Evolutionary conservation across 2,888 invertebrate genomes (phyloP).

Genomic region (Machimus atricapillus): DNA sequence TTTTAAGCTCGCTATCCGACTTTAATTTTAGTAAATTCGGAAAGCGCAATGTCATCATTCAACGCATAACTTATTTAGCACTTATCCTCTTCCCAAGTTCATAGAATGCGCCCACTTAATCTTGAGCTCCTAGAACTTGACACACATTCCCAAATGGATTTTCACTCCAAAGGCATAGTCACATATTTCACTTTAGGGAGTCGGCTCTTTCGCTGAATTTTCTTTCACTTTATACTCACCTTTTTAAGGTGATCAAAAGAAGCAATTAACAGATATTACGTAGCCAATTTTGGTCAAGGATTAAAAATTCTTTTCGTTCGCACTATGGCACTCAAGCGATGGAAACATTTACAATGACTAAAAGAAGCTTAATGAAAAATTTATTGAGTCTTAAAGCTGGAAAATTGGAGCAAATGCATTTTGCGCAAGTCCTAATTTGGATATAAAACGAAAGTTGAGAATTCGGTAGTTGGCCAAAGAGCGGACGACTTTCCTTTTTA

Average conservation of each 20-base stretch:
- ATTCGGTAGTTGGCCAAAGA: not conserved
- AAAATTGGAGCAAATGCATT: not conserved
- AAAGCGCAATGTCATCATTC: not conserved
- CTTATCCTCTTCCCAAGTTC: not conserved
- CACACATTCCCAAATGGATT: not conserved
- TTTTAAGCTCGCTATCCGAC: not conserved
- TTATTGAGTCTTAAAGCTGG: not conserved
- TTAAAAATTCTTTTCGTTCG: not conserved
- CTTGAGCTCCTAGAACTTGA: not conserved
- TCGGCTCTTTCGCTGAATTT: not conserved
- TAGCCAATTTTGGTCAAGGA: not conserved
- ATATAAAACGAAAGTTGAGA: slow-evolving; percentile 11
- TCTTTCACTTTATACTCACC: not conserved
- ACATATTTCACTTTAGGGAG: not conserved
- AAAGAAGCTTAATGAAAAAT: slow-evolving; percentile 8
- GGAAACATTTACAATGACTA: not conserved
- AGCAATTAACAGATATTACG: not conserved
- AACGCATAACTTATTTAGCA: not conserved
- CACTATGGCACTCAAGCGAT: not conserved
- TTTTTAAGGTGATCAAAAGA: not conserved
- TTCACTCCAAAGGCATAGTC: not conserved
- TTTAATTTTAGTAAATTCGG: not conserved
- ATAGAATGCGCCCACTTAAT: not conserved
- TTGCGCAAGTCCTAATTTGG: not conserved
- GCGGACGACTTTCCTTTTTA: slow-evolving; percentile 15